phyloP scores from a whole-genome alignment of 1,140 invertebrate genomes.

The Atopsyche davidsoni region DNA sequence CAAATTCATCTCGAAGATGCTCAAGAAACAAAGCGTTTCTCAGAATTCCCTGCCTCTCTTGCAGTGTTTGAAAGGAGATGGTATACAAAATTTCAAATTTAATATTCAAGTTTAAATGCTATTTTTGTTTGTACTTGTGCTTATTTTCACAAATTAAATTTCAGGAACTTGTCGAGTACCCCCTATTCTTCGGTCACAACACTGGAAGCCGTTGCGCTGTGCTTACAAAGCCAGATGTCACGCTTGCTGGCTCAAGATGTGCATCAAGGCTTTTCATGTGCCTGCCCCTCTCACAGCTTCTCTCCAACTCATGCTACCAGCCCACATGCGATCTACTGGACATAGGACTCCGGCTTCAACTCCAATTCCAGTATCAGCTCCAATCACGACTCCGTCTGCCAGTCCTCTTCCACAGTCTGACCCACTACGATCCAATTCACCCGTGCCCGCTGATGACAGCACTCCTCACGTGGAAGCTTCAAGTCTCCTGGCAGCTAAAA shows the following conservation, averaged over 20 bases:
- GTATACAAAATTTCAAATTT: conserved; percentile 33
- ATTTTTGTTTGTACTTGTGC: not conserved
- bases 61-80: conserved; percentile 64
- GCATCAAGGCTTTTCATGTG: conserved; percentile 71
- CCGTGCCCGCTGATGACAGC: not conserved
- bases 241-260: conserved; percentile 84
- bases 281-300: conserved; percentile 58
- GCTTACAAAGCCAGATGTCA: conserved; percentile 68
- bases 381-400: not conserved
- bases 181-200: conserved; percentile 60
- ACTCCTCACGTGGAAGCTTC: too few species aligned
- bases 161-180: conserved; percentile 61
- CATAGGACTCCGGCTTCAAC: conserved; percentile 30
- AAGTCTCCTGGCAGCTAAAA: conserved; percentile 32
- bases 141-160: conserved; percentile 26
- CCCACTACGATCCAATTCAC: not conserved
- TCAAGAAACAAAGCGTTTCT: conserved; percentile 58
- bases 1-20: conserved; percentile 78
- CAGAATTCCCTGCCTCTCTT: conserved; percentile 51
- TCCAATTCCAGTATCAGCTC: not conserved
- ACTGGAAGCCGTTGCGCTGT: conserved; percentile 64
- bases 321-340: conserved; percentile 38
- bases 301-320: conserved; percentile 57
- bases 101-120: conserved; percentile 8
- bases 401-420: conserved; percentile 8